Base-by-base conservation (phyloP, 2,113 vertebrate genomes). In the Elgaria multicarinata region DNA sequence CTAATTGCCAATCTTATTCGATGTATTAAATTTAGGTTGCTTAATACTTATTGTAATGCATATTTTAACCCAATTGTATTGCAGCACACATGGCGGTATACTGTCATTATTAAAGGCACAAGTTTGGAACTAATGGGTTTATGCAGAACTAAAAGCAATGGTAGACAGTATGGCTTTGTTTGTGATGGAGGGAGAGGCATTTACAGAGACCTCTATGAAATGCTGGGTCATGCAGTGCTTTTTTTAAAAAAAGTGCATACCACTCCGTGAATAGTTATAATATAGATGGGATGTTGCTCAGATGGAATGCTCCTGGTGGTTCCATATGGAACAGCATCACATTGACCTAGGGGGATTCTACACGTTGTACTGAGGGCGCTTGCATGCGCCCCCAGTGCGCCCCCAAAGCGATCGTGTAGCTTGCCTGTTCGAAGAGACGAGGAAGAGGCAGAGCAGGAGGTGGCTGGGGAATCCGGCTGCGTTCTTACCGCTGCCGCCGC, bases 1-100 rank as follows among this genome's bases (percentile, higher is more conserved):
- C 55, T 86, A 92, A 20, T 91, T 92, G 88, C 88, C 90, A 78
- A 55, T 67, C 13, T 94, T 92, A 83, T 93, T 94, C 92, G 66
- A 79, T 91, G 55, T 55, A 80, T 93, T 92, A 83, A 75, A 92
- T n/a, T 90, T 84, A 77, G 86, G 75, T 1, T 83, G 83, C 75
- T 64, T 80, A 78, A 46, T 79, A 82, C 55, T 90, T 66, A 36
- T 31, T 16, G 87, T 90, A 67, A 86, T 86, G 83, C 93, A 69
- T 39, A 46, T 36, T 85, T 90, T 94, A 67, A 24, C 88, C 86
- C 31, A 46, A 42, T 82, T 53, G 71, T 83, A 24, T 10, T 90
- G 22, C 20, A 85, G 66, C 84, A 75, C 50, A 26, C 66, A 0
- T 33, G 31, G 42, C 2, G 50, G 88, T 58, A 31, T 16, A 86